Evolutionary conservation across 2,888 invertebrate species (phyloP), one percentile per base, ranked within the genome.

Genomic region (Drosophila cognata): DNA sequence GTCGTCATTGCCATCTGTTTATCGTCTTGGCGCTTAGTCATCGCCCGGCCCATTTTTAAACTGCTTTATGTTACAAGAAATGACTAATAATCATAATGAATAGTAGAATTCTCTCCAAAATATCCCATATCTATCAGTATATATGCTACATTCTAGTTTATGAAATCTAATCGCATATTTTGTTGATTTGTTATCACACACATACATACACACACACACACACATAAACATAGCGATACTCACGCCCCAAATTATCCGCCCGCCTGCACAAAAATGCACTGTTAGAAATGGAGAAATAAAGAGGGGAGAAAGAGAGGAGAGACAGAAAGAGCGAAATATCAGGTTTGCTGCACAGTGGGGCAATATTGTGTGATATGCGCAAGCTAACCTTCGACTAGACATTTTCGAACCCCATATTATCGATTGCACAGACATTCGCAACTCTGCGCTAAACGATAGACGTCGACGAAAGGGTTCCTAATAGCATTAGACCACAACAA

Each of bases 151-250:
- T 38, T 50, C 43, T 75, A 78, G 74, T 70, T 67, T 66, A 77
- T 76, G 79, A 74, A 85, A 85, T 85, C 85, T 85, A 89, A 85
- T 89, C 85, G 56, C 68, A 64, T 74, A 61, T 57, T 29, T 57
- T 74, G 74, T 65, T 38, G 66, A 71, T 71, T 79, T 57, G 74
- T 86, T 85, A 85, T 85, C 85, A 86, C 55, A 76, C 52, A 53
- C 59, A 68, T 55, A 52, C 57, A 76, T 52, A 56, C 57, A 68
- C 58, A 55, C 61, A 61, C 69, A 55, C 36, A 50, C 25, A 5
- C 63, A 51, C 51, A 52, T 41, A 48, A 29, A 52, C 56, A 33
- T 41, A 61, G 72, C 11, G 10, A 33, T n/a, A 38, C 38, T 28
- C 52, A 68, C 66, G 77, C 80, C 81, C 81, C 74, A 80, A 43